Percentiles rank a stretch among this genome's conserved stretches.
These are phyloP conservation scores for Tauraco hartlaubi DNA, from an alignment of 2,797 vertebrate species.

Conservation along the genomic window DNA sequence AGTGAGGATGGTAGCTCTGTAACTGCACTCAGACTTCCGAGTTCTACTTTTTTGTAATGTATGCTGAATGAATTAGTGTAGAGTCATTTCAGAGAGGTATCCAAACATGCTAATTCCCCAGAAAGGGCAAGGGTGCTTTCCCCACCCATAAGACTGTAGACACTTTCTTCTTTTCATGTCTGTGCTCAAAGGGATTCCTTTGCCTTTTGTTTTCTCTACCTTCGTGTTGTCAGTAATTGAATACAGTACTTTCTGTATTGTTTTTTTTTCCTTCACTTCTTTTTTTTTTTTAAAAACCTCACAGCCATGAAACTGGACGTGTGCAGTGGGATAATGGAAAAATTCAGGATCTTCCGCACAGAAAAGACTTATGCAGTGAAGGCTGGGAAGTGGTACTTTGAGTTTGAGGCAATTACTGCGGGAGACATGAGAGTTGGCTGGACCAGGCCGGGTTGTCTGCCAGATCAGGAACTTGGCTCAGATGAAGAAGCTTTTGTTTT, in stretches of 20 bases:
- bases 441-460: slow-evolving; percentile 91
- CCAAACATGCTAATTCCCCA: neutral
- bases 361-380: slow-evolving; percentile 93
- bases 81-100: neutral
- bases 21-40: neutral
- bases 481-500: slow-evolving; percentile 95
- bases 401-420: slow-evolving; percentile 91
- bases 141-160: neutral
- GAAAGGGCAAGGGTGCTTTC: neutral
- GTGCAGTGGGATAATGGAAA: slow-evolving; percentile 84
- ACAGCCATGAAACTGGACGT: slow-evolving; percentile 84
- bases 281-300: neutral
- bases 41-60: neutral
- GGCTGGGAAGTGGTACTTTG: slow-evolving; percentile 95
- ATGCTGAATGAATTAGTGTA: neutral
- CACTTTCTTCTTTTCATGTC: neutral
- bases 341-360: slow-evolving; percentile 93
- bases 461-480: slow-evolving; percentile 92
- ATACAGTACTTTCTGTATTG: neutral
- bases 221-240: neutral
- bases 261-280: neutral
- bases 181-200: neutral
- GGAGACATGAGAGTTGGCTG: slow-evolving; percentile 96
- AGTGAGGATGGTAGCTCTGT: neutral
- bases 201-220: neutral